Evolutionary conservation across 2,888 invertebrate species (phyloP).

Genomic region (Xiphydria camelus): DNA sequence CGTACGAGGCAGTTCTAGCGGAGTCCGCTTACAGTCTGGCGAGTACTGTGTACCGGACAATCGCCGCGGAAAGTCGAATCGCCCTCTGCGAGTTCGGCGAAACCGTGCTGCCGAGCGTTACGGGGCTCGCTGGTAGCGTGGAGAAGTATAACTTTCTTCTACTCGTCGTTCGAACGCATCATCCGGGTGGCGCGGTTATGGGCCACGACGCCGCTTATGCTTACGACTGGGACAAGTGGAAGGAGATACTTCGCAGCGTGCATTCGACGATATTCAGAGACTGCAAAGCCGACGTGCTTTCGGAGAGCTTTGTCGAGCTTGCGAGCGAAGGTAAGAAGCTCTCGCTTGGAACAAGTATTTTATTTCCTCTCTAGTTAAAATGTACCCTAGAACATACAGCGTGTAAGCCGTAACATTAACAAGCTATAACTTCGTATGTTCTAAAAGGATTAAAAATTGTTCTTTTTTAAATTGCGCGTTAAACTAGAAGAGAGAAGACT

Average conservation of each 20-base stretch:
- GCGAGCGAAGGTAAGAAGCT: constrained; percentile 51
- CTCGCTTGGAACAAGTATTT: too few relatives aligned
- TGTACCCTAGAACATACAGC: constrained; percentile 26
- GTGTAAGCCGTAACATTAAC: too few relatives aligned
- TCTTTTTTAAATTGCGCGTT: too few relatives aligned
- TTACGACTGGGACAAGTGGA: constrained; percentile 57
- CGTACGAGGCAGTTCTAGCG: constrained; percentile 22
- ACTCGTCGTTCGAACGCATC: constrained; percentile 61
- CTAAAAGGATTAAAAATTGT: too few relatives aligned
- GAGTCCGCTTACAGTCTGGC: constrained; percentile 36
- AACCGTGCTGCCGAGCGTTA: constrained; percentile 55
- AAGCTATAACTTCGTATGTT: too few relatives aligned
- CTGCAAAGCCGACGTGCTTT: constrained; percentile 30
- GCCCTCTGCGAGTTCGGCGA: constrained; percentile 63
- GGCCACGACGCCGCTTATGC: constrained; percentile 52
- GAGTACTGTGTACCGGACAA: constrained; percentile 49
- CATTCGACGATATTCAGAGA: constrained; percentile 51
- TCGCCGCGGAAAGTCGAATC: constrained; percentile 61
- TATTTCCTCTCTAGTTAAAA: too few relatives aligned
- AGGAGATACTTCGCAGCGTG: constrained; percentile 50
- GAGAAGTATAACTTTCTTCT: constrained; percentile 59
- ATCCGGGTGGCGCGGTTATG: constrained; percentile 57
- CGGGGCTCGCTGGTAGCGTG: constrained; percentile 50
- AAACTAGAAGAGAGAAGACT: too few relatives aligned
- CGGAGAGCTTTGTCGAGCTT: constrained; percentile 36